Evolutionary conservation across 2,797 vertebrate genomes (phyloP), one percentile per base, ranked within the genome.

Genomic region (Toxotes lorentzi): DNA sequence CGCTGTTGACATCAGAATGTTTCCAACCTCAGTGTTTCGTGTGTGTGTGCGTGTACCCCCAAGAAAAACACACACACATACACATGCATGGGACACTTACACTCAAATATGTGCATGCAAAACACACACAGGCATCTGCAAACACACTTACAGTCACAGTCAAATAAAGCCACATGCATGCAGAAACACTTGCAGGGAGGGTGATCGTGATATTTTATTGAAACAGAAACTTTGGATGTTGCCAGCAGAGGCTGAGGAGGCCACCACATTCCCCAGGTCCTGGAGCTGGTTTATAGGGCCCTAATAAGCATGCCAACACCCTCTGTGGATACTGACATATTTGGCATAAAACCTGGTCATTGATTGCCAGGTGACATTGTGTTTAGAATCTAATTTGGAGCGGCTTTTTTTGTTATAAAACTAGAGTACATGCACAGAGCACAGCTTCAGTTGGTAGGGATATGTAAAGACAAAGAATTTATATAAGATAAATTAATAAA

Each of bases 1-100:
- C 72, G 87, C 94, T 93, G 90, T 94, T 95, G 94, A 95, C 96
- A 96, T 96, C 95, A 90, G 89, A 94, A 95, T 95, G 93, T 96
- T 97, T 96, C 96, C 95, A 93, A 94, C 94, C 93, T 94, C 92
- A 91, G 85, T 88, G 88, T 85, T 77, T 88, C 86, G 77, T 87
- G 81, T 87, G 78, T 72, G 45, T 30, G 43, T 43, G 53, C 56
- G 59, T 56, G 24, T 74, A 51, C 30, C 60, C 76, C 59, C 65
- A 17, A 83, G 60, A 70, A 16, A 61, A 50, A 70, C 65, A 53
- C 56, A 59, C 62, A 73, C 61, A 43, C 64, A 70, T 1, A 69
- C 64, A 56, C 77, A 74, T 40, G 51, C 70, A 79, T 30, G 78
- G 76, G 82, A 79, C 82, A 76, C 82, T 82, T 61, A 27, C 56